Percentiles rank a stretch among this genome's conserved stretches.
These are phyloP conservation scores for Muscicapa adusta DNA, from an alignment of 2,113 vertebrate genomes.

Conservation along the genomic window DNA sequence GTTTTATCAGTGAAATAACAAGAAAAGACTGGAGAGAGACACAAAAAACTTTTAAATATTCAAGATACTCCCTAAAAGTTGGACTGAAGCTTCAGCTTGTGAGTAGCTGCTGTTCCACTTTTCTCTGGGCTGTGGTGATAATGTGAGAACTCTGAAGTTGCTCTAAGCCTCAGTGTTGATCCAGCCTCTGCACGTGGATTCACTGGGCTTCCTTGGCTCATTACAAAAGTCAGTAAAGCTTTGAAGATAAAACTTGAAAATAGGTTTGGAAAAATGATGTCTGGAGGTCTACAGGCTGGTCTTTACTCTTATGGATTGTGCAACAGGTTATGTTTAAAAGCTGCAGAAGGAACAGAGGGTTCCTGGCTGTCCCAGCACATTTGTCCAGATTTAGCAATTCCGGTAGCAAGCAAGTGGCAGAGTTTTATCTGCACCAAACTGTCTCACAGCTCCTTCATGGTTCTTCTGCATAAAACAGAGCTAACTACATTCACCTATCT, in stretches of 20 bases:
- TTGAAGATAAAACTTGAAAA: neutral
- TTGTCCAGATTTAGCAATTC: neutral
- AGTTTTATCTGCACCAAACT: neutral
- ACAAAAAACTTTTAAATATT: neutral
- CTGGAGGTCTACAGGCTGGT: neutral
- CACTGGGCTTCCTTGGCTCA: neutral
- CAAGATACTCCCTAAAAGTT: neutral
- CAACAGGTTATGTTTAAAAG: neutral
- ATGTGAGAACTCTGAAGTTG: neutral
- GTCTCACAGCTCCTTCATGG: rapidly evolving
- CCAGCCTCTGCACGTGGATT: neutral
- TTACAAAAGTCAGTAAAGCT: neutral
- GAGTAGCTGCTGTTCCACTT: neutral
- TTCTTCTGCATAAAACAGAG: neutral
- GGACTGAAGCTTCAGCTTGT: neutral
- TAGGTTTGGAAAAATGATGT: neutral
- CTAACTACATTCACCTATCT: neutral
- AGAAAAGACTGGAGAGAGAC: neutral
- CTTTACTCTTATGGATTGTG: neutral
- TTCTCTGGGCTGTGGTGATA: neutral
- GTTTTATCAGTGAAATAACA: neutral
- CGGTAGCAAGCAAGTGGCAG: rapidly evolving
- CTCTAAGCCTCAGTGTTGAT: neutral
- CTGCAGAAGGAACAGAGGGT: rapidly evolving
- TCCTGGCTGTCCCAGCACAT: rapidly evolving